phyloP scores from a whole-genome alignment of 2,113 vertebrate species.

The Delphinus delphis region DNA sequence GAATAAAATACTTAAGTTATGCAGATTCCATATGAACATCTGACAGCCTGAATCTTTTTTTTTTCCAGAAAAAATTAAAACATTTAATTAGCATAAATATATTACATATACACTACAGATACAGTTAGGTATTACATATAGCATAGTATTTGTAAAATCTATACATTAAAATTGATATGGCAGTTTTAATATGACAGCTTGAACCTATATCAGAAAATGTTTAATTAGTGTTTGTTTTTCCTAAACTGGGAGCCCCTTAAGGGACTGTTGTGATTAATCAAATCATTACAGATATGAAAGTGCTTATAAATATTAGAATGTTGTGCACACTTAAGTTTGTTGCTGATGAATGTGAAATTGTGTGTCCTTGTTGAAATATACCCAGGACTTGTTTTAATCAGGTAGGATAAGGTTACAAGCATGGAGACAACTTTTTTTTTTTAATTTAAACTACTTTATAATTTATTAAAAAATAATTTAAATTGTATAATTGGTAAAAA shows the following conservation, averaged over 20 bases:
- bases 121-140: slow-evolving; percentile 99
- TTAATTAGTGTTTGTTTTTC: slow-evolving; percentile 5
- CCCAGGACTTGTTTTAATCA: neutral
- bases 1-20: neutral
- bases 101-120: slow-evolving; percentile 99
- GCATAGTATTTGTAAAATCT: slow-evolving; percentile 99
- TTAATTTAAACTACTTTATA: neutral
- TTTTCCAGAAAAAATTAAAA: slow-evolving; percentile 91
- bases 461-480: neutral
- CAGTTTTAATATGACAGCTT: slow-evolving; percentile 93
- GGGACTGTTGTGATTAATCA: neutral
- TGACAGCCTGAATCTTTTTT: neutral
- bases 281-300: slow-evolving; percentile 1
- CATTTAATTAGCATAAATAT: slow-evolving; percentile 99
- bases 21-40: neutral
- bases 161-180: slow-evolving; percentile 99
- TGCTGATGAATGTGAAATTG: slow-evolving; percentile 30
- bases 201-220: slow-evolving; percentile 5
- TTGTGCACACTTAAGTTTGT: neutral
- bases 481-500: neutral
- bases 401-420: neutral
- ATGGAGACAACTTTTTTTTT: neutral
- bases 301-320: slow-evolving; percentile 14
- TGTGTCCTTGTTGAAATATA: slow-evolving; percentile 15
- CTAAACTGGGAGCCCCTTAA: slow-evolving; percentile 20